Conservation (phyloP, 53 echinoderm and acorn worm species). For the Holothuria scabra region DNA sequence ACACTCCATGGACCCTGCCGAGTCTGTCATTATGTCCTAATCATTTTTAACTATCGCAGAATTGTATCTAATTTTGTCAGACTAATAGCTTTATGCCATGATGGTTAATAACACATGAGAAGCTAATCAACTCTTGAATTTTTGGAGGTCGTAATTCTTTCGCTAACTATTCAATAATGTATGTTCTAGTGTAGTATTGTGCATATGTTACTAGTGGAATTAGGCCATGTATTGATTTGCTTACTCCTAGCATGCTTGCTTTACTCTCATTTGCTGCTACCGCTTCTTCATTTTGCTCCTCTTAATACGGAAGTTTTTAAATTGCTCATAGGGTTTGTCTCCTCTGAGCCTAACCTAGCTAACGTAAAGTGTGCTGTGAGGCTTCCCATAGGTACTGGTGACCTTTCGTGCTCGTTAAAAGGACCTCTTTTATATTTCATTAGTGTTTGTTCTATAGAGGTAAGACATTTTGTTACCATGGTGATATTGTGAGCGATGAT, state of each 20-base stretch:
- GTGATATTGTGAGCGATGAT: too few species aligned
- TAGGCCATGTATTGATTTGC: conserved; percentile 26
- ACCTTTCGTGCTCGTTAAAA: conserved; percentile 4
- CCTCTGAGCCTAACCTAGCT: background rate
- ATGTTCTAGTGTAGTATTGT: too few species aligned
- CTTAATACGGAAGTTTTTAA: conserved; percentile 17
- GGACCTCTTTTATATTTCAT: conserved; percentile 7
- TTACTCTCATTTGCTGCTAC: background rate
- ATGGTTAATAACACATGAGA: too few species aligned
- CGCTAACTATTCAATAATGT: too few species aligned
- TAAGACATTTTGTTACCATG: conserved; percentile 24
- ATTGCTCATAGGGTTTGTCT: background rate
- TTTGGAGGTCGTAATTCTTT: too few species aligned
- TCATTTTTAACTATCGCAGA: too few species aligned
- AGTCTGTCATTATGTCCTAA: too few species aligned
- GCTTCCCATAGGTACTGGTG: background rate
- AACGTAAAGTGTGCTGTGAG: too few species aligned
- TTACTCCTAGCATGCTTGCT: background rate
- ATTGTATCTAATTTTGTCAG: too few species aligned
- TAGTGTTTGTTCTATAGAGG: background rate
- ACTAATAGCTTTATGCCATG: too few species aligned
- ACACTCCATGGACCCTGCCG: too few species aligned
- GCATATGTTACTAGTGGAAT: background rate
- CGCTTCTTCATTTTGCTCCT: background rate
- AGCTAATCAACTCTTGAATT: too few species aligned